Evolutionary conservation across 1,140 invertebrate species (phyloP).

Genomic region (Aphelinus certus): DNA sequence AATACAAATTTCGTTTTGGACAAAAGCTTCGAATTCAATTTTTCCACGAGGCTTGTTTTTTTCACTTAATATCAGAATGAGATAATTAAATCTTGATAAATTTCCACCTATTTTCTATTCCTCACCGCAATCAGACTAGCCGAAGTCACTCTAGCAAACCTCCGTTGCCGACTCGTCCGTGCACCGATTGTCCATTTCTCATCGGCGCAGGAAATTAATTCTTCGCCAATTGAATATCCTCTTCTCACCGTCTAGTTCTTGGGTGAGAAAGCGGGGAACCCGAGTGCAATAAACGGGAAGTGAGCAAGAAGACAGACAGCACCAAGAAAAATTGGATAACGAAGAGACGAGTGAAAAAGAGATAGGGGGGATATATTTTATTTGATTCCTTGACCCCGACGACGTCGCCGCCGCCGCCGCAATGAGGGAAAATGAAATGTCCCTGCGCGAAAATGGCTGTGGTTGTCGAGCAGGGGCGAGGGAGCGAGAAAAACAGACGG

Average conservation of each 20-base stretch:
- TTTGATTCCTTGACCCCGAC: slow-evolving; percentile 19
- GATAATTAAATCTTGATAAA: too few species aligned
- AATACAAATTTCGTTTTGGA: too few species aligned
- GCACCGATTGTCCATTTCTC: slow-evolving; percentile 29
- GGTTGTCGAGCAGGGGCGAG: slow-evolving; percentile 4
- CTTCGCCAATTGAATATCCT: slow-evolving; percentile 17
- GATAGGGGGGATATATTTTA: slow-evolving; percentile 2
- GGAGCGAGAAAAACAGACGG: too few species aligned
- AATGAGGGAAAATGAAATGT: slow-evolving; percentile 31
- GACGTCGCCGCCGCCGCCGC: not conserved
- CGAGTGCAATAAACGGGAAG: slow-evolving; percentile 1
- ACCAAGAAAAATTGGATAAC: not conserved
- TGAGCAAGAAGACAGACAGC: not conserved
- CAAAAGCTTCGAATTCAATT: not conserved
- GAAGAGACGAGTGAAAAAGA: slow-evolving; percentile 6
- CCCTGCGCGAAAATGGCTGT: slow-evolving; percentile 10
- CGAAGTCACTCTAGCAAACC: too few species aligned
- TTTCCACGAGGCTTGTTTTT: not conserved
- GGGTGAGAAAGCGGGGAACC: too few species aligned
- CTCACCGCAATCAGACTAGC: too few species aligned
- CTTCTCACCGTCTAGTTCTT: not conserved
- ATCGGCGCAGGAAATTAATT: slow-evolving; percentile 29
- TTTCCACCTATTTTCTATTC: too few species aligned
- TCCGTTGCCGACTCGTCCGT: not conserved
- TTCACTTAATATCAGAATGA: not conserved